Evolutionary conservation across 2,888 invertebrate genomes (phyloP).

Genomic region (Nomada ferruginata): DNA sequence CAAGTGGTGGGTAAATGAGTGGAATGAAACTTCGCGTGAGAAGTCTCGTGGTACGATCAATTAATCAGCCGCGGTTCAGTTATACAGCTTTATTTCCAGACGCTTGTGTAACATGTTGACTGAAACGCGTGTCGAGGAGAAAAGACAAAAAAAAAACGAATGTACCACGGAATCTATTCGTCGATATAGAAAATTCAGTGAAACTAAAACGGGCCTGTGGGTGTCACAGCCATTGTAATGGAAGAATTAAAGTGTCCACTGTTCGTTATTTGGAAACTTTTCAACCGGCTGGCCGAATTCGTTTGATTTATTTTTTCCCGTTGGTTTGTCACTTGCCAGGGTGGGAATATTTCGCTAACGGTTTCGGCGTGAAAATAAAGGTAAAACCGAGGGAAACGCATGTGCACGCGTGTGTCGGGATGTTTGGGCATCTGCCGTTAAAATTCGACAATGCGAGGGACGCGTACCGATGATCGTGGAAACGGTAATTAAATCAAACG

Average conservation of each 20-base stretch:
- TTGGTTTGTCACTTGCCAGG: slow-evolving; percentile 38
- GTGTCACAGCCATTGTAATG: slow-evolving; percentile 69
- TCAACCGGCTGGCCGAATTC: slow-evolving; percentile 58
- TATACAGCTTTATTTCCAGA: slow-evolving; percentile 10
- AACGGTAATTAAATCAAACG: slow-evolving; percentile 64
- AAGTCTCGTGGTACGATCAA: background rate
- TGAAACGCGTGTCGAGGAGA: slow-evolving; percentile 29
- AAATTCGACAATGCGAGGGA: slow-evolving; percentile 32
- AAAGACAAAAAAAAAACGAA: background rate
- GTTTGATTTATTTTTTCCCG: slow-evolving; percentile 56
- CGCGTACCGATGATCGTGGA: slow-evolving; percentile 40
- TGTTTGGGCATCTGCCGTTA: slow-evolving; percentile 31
- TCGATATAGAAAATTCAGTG: slow-evolving; percentile 41
- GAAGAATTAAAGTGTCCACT: slow-evolving; percentile 70
- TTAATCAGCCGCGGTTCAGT: background rate
- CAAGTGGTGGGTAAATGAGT: too few species aligned
- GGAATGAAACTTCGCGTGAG: background rate
- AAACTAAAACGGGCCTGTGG: slow-evolving; percentile 37
- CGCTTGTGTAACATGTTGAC: background rate
- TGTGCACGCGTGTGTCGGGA: slow-evolving; percentile 24
- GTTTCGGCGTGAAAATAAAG: slow-evolving; percentile 59
- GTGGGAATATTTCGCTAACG: slow-evolving; percentile 58
- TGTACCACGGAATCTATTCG: slow-evolving; percentile 9
- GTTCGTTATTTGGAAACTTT: slow-evolving; percentile 71
- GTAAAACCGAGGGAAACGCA: slow-evolving; percentile 48